Conservation (phyloP, 2,113 vertebrate genomes). For the Nycticebus coucang region DNA sequence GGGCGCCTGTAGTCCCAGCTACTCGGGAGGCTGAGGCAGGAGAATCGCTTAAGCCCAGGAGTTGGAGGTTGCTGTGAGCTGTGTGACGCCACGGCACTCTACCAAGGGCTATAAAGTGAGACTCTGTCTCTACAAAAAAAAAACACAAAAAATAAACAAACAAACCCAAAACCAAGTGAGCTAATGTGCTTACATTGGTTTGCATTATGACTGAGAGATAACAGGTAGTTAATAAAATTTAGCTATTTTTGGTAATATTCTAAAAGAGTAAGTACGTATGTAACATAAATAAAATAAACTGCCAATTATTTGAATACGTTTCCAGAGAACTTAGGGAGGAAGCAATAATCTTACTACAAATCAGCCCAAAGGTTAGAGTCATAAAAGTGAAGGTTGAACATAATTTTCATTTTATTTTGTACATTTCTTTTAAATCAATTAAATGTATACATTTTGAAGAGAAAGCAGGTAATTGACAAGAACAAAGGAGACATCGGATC, state of each 20-base stretch:
- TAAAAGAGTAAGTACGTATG: neutral
- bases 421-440: conserved; percentile 3
- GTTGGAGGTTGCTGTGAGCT: no score
- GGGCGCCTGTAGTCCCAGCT: no score
- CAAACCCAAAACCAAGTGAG: neutral
- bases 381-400: neutral
- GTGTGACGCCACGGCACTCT: no score
- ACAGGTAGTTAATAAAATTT: conserved; percentile 4
- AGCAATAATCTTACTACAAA: conserved; percentile 15
- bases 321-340: neutral
- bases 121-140: no score
- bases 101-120: no score
- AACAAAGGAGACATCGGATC: neutral
- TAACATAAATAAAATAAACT: conserved; percentile 26
- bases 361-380: neutral
- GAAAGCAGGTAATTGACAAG: neutral
- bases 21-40: no score
- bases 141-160: no score
- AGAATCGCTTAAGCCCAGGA: no score
- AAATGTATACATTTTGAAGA: neutral
- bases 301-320: conserved; percentile 19
- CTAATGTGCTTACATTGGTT: conserved; percentile 9
- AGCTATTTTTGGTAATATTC: conserved; percentile 9
- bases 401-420: conserved; percentile 29
- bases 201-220: neutral